phyloP scores from a whole-genome alignment of 2,797 vertebrate species.

The Parauchenoglanis ngamensis region DNA sequence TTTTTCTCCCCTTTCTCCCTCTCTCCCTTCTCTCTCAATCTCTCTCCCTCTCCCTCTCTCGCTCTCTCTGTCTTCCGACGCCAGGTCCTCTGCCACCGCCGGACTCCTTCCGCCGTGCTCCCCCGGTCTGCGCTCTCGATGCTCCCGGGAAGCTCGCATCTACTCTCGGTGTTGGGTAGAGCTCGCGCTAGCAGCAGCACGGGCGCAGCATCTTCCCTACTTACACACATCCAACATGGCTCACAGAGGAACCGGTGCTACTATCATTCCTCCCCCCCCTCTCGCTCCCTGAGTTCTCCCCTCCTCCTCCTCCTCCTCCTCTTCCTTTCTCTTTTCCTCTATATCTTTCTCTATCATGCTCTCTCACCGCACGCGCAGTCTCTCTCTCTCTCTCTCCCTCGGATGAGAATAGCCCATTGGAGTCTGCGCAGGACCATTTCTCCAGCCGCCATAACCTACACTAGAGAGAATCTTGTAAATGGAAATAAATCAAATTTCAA shows the following conservation, averaged over 20 bases:
- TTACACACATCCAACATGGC: slow-evolving; percentile 94
- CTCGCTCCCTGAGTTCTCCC: slow-evolving; percentile 62
- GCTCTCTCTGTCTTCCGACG: slow-evolving; percentile 67
- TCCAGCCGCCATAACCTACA: slow-evolving; percentile 77
- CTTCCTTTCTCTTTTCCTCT: slow-evolving; percentile 69
- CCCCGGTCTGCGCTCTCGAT: slow-evolving; percentile 73
- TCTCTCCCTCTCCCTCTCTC: slow-evolving; percentile 58
- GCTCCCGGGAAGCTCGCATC: slow-evolving; percentile 79
- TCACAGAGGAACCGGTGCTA: slow-evolving; percentile 80
- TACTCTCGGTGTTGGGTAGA: slow-evolving; percentile 75
- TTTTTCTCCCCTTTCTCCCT: slow-evolving; percentile 76
- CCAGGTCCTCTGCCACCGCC: slow-evolving; percentile 76
- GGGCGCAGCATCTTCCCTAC: slow-evolving; percentile 76
- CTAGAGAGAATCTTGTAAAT: slow-evolving; percentile 62
- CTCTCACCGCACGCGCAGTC: slow-evolving; percentile 63
- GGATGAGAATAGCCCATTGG: slow-evolving; percentile 75
- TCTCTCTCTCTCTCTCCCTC: slow-evolving; percentile 61
- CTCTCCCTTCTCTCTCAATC: slow-evolving; percentile 67
- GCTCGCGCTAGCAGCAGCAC: slow-evolving; percentile 73
- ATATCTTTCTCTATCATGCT: slow-evolving; percentile 65
- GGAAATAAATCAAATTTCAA: neutral
- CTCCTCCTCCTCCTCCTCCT: slow-evolving; percentile 67
- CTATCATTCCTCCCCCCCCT: slow-evolving; percentile 74
- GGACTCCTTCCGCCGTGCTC: slow-evolving; percentile 81
- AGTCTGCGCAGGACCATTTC: slow-evolving; percentile 70